Base-by-base conservation (phyloP, 2,797 vertebrate genomes). In the Anas georgica region DNA sequence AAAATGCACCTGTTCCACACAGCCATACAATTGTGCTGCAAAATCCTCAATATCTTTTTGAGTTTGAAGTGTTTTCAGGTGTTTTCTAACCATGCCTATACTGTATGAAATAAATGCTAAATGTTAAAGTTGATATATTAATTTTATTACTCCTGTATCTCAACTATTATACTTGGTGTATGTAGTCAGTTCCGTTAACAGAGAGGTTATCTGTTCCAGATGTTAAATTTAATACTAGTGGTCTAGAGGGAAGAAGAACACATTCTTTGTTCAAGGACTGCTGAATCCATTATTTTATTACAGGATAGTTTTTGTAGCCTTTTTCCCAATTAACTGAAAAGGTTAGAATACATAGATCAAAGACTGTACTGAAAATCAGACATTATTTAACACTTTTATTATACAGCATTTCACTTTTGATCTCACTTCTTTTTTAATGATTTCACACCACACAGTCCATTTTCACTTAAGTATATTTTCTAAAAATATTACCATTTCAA, bases 301-400 rank as follows among this genome's bases (percentile, higher is more conserved):
- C 5, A 84, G 8, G 31, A n/a, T 50, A 77, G 52, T 23, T 86
- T 87, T 91, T 92, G 76, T 39, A 75, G 54, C 39, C 3, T 70
- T 82, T 73, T 79, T 60, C 54, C 31, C 35, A 63, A 3, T 83
- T 86, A 83, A 12, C 59, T 81, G 54, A 69, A 73, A 59, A 28
- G 48, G 35, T 74, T 88, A 69, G 83, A 95, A 88, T 80, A 48
- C 55, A 45, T n/a, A 52, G 55, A 86, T 92, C 69, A 91, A 81
- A 86, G 59, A 37, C 56, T 60, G 59, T 64, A 20, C 35, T 92
- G 84, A 80, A 86, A 87, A 85, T 80, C 54, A 72, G 29, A 69
- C 39, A 37, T 88, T 94, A 69, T 88, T 95, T 92, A 79, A 69
- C 55, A 78, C 63, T 28, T 90, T 90, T 92, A 10, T 78, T 88